Base-by-base conservation (phyloP, 2,113 vertebrate species). In the Delphinapterus leucas region DNA sequence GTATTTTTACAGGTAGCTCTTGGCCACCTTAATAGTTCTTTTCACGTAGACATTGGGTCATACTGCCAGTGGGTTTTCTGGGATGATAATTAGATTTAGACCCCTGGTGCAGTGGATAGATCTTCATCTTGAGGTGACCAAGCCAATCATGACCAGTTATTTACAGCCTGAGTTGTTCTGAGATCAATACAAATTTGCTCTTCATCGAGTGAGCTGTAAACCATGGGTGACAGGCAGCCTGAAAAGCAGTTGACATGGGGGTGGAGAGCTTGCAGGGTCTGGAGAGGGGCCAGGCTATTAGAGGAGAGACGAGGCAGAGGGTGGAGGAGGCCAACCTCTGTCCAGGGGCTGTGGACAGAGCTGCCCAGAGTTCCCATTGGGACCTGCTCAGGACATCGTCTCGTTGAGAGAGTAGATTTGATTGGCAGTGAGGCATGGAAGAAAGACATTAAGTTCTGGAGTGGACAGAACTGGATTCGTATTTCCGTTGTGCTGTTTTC, bases 151-250 rank as follows among this genome's bases (percentile, higher is more conserved):
- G 92, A 93, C 97, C 97, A 97, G 98, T 98, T 98, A 99, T 99
- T 99, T 98, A 98, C 98, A 98, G 82, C 98, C 96, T 82, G 68
- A 95, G 97, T 94, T 96, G 23, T 71, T 98, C 96, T 95, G 95
- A 98, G 98, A 99, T 99, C 99, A 98, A 98, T 99, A 98, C 49
- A 73, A 98, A 97, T 98, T 98, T 98, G 98, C 97, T 98, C 95
- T 95, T 98, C 97, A 84, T 97, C 21, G 90, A 96, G 97, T 97
- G 96, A 88, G 49, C 79, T 98, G 96, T 98, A 98, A 98, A 99
- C 97, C 93, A 97, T 1, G 83, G 86, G 82, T 96, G 98, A 97
- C 97, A 96, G 96, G 94, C 55, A 41, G 91, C 76, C 23, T 8
- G 7, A 2, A 31, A 10, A 96, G 93, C 93, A 74, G 90, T 89